Evolutionary conservation across 1,140 invertebrate genomes (phyloP).

Genomic region (Zaprionus ghesquierei): DNA sequence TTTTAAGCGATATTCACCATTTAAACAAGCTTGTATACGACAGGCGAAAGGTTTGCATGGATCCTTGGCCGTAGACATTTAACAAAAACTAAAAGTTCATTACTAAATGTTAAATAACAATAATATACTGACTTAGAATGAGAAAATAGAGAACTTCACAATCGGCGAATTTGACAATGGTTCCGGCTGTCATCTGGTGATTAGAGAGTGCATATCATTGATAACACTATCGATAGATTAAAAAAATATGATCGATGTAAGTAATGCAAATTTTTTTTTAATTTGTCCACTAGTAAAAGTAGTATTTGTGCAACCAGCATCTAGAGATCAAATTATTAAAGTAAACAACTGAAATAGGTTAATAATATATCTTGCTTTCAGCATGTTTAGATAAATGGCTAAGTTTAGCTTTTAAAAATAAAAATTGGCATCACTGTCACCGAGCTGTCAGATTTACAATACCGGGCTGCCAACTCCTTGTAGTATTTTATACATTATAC

Average conservation of each 20-base stretch:
- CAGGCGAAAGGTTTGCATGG: slow-evolving; percentile 90
- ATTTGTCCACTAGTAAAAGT: no score
- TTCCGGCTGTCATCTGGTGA: background rate
- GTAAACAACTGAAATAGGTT: no score
- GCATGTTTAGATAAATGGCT: background rate
- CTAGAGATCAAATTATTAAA: no score
- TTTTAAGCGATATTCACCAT: slow-evolving; percentile 84
- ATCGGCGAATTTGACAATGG: background rate
- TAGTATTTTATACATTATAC: background rate
- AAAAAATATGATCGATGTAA: no score
- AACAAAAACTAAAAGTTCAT: slow-evolving; percentile 12
- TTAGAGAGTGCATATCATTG: no score
- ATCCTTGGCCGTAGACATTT: slow-evolving; percentile 84
- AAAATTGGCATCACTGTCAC: background rate
- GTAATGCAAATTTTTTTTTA: no score
- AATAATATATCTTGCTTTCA: background rate
- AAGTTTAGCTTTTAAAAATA: background rate
- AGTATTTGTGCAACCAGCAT: no score
- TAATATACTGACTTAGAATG: background rate
- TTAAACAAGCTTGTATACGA: slow-evolving; percentile 89
- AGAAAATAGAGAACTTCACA: background rate
- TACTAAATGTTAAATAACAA: background rate
- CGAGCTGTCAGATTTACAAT: background rate
- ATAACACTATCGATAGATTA: no score
- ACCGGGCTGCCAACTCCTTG: background rate